Conservation (phyloP, 2,888 invertebrate species). For the Morinoia aosen region DNA sequence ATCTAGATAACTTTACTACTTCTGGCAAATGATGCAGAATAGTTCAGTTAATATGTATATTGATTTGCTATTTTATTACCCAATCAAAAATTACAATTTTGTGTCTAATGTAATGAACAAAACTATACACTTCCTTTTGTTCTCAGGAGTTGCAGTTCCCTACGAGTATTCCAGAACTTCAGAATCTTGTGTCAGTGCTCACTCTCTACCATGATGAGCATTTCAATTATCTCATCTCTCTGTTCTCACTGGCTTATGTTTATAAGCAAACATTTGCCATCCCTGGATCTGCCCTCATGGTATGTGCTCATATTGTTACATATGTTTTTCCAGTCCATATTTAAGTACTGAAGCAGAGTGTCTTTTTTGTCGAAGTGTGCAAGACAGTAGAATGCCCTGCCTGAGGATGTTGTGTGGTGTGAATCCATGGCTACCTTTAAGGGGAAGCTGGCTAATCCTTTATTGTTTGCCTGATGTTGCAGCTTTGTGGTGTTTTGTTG, state of each 20-base stretch:
- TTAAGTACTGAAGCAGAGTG: too few species aligned
- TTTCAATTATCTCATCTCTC: conserved; percentile 73
- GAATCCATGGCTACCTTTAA: too few species aligned
- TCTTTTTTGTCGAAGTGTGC: too few species aligned
- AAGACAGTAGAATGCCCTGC: too few species aligned
- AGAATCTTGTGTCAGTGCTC: conserved; percentile 58
- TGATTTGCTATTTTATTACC: neutral
- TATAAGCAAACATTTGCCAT: conserved; percentile 79
- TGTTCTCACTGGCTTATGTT: conserved; percentile 76
- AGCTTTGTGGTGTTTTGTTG: too few species aligned
- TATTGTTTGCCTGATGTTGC: too few species aligned
- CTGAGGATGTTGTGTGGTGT: too few species aligned
- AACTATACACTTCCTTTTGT: neutral
- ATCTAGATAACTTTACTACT: neutral
- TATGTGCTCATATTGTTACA: conserved; percentile 69
- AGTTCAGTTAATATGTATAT: neutral
- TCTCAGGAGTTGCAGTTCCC: conserved; percentile 65
- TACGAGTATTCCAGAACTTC: conserved; percentile 61
- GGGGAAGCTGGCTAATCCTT: too few species aligned
- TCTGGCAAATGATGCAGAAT: neutral
- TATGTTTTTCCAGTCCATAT: conserved; percentile 28
- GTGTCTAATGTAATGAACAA: neutral
- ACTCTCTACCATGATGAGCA: conserved; percentile 71
- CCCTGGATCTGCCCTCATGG: conserved; percentile 77
- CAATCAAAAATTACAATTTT: neutral